Base-by-base conservation (phyloP, 2,888 invertebrate species). In the Cosmorhoe ocellata region DNA sequence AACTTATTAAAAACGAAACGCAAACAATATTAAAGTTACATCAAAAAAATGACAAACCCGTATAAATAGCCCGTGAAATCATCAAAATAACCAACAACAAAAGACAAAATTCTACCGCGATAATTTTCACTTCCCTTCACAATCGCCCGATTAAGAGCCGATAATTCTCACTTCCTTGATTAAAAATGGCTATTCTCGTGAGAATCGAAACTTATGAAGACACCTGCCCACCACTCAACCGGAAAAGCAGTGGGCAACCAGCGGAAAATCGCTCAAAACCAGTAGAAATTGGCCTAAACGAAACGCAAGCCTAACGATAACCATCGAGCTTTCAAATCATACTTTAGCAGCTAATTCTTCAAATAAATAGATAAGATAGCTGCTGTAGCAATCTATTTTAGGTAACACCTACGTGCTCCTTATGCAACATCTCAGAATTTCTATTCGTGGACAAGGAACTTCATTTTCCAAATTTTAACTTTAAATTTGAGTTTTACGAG, bases 221-320 rank as follows among this genome's bases (percentile, higher is more conserved):
- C 86, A 88, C 86, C 88, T 87, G 88, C 79, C n/a, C 74, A 66
- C 79, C 72, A 83, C 63, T 76, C 73, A 73, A 88, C 81, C 88
- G 85, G 84, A 83, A 88, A 88, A 83, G 70, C 70, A 71, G 79
- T 80, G 81, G 62, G 75, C 86, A 84, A 88, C 84, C 81, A 84
- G 74, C 88, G 86, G 85, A 88, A 89, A 88, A 90, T 88, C 84
- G 76, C 71, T 77, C 76, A 86, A 87, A 59, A 58, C 84, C 83
- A 66, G 80, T 81, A 75, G 85, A 86, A 85, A 85, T 81, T 73
- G 74, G 74, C 78, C 73, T 65, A 44, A 53, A 40, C 41, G 32
- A 38, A 39, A 40, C 36, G 41, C 13, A 32, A 30, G 14, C 4
- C 30, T 28, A 38, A 49, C 32, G 13, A 37, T 18, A 2, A 41